phyloP scores from a whole-genome alignment of 1,140 invertebrate species.

The Mycetomoellerius zeteki region DNA sequence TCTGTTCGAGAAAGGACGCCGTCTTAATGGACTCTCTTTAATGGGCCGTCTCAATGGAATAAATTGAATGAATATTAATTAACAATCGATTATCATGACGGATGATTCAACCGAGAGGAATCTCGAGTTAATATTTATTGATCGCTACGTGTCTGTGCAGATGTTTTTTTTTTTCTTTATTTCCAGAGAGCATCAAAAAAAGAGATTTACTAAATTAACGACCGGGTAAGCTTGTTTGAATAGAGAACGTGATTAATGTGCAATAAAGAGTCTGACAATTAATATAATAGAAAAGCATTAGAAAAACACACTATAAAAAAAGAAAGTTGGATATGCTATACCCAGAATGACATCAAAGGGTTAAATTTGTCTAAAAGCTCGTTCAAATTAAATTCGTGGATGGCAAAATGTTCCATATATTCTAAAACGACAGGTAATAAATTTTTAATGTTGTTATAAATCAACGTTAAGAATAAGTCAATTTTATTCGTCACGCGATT shows the following conservation, averaged over 20 bases:
- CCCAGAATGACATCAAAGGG: too few species aligned
- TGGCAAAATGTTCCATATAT: background rate
- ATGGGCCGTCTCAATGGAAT: background rate
- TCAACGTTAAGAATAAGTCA: background rate
- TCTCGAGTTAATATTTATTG: background rate
- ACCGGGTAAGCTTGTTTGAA: background rate
- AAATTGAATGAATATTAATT: conserved; percentile 42
- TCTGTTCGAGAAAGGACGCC: conserved; percentile 16
- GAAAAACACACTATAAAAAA: too few species aligned
- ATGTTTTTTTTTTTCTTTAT: conserved; percentile 10
- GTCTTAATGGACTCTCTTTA: conserved; percentile 19
- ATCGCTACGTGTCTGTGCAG: too few species aligned
- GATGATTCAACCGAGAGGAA: conserved; percentile 47
- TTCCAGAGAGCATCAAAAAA: background rate
- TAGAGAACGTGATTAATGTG: background rate
- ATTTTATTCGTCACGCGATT: background rate
- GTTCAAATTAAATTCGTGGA: background rate
- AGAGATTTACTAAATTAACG: conserved; percentile 6
- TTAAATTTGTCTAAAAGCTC: background rate
- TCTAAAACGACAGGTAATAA: background rate
- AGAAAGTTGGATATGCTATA: too few species aligned
- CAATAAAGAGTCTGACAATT: background rate
- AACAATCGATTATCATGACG: conserved; percentile 22
- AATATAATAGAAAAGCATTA: too few species aligned
- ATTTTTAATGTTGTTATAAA: background rate